Percentiles rank a stretch among this genome's conserved stretches.
These are phyloP conservation scores for Meloidogyne chitwoodi DNA, from an alignment of 1,140 invertebrate genomes.

Conservation along the genomic window DNA sequence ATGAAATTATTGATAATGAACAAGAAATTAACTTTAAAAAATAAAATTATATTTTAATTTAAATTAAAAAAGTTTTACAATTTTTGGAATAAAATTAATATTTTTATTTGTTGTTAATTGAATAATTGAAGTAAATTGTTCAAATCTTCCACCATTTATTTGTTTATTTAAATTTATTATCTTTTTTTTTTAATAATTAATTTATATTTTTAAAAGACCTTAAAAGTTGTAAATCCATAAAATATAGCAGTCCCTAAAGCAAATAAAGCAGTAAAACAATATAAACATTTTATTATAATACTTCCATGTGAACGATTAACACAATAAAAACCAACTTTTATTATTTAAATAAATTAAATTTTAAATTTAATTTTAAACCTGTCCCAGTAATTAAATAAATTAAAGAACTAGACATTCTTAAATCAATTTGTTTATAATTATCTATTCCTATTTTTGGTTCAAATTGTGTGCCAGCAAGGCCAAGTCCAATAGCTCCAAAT, in stretches of 20 bases:
- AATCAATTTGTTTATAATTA: conserved; percentile 57
- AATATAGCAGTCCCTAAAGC: conserved; percentile 49
- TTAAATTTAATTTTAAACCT: not conserved
- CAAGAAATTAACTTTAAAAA: conserved; percentile 41
- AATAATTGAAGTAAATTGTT: not conserved
- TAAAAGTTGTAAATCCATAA: conserved; percentile 57
- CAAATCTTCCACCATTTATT: not conserved
- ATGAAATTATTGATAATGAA: conserved; percentile 46
- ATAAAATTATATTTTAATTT: not conserved
- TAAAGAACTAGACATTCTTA: conserved; percentile 43
- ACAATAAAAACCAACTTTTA: conserved; percentile 49
- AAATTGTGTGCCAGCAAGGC: conserved; percentile 54
- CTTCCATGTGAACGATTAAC: conserved; percentile 49
- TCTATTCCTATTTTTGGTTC: conserved; percentile 45
- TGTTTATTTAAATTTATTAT: not conserved
- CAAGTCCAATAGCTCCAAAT: conserved; percentile 48
- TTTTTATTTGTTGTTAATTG: not conserved
- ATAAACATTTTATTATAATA: conserved; percentile 53
- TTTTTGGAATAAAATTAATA: conserved; percentile 16
- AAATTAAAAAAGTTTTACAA: not conserved
- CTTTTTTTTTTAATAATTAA: not conserved
- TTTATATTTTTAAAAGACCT: conserved; percentile 19
- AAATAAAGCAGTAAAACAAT: conserved; percentile 44
- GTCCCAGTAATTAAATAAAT: conserved; percentile 3
- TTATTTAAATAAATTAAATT: not conserved